phyloP scores from a whole-genome alignment of 1,140 invertebrate genomes.

The Drosophila mojavensis region DNA sequence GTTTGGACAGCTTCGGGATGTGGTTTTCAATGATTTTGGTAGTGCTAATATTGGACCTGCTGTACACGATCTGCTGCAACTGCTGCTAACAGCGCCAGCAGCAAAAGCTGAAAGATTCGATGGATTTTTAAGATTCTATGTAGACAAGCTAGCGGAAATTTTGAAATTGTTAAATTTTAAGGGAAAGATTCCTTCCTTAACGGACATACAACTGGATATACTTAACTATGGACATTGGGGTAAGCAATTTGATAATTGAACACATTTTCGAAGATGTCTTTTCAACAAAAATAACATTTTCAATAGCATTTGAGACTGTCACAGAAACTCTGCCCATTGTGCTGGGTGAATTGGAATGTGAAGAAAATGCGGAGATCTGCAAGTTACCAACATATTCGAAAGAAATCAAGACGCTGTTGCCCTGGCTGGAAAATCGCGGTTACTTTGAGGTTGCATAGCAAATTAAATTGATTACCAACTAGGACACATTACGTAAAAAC shows the following conservation, averaged over 20 bases:
- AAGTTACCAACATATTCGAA: constrained; percentile 26
- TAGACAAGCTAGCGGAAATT: constrained; percentile 44
- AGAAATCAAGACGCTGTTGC: constrained; percentile 52
- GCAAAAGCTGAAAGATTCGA: constrained; percentile 57
- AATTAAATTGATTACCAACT: constrained; percentile 4
- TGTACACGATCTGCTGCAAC: constrained; percentile 47
- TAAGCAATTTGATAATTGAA: constrained; percentile 18
- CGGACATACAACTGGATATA: constrained; percentile 63
- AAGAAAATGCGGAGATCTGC: constrained; percentile 48
- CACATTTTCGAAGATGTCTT: too few relatives aligned
- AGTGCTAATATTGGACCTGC: constrained; percentile 45
- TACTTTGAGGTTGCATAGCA: constrained; percentile 56
- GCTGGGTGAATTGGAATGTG: constrained; percentile 30
- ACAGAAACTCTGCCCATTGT: constrained; percentile 57
- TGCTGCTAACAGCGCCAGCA: constrained; percentile 54
- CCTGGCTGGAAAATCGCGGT: constrained; percentile 69
- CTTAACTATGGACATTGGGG: constrained; percentile 56
- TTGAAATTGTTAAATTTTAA: constrained; percentile 40
- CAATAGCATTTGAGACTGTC: constrained; percentile 46
- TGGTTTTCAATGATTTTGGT: constrained; percentile 51
- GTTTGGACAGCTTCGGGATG: constrained; percentile 60
- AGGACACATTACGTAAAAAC: not conserved
- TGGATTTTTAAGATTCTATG: constrained; percentile 49
- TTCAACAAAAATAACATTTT: not conserved
- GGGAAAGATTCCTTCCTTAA: constrained; percentile 57